These are phyloP conservation scores for Aleadryas rufinucha DNA, from an alignment of 2,113 vertebrate genomes.

Conservation along the genomic window DNA sequence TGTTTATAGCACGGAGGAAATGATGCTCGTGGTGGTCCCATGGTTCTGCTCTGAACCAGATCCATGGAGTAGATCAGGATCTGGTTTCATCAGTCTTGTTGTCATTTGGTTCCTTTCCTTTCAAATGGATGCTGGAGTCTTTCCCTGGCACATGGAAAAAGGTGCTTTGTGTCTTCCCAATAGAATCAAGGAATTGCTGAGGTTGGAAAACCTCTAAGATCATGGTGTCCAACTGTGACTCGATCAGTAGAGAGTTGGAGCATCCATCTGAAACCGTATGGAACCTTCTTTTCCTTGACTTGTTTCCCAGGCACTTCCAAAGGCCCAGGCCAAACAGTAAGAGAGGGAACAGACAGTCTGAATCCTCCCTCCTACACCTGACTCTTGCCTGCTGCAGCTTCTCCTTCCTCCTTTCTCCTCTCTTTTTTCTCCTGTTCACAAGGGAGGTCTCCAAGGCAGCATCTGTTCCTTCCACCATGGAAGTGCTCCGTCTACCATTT, in stretches of 20 bases:
- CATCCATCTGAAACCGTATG: neutral
- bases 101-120: neutral
- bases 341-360: neutral
- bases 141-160: neutral
- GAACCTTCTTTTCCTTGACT: neutral
- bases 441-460: neutral
- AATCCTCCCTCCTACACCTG: neutral
- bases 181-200: neutral
- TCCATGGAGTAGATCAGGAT: neutral
- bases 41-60: neutral
- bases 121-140: neutral
- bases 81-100: neutral
- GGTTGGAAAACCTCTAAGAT: neutral
- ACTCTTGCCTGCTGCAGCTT: neutral
- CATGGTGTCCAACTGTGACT: neutral
- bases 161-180: neutral
- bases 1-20: neutral
- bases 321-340: neutral
- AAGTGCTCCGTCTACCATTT: neutral
- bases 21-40: fast-evolving
- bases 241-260: neutral
- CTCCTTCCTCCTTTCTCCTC: neutral
- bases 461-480: neutral
- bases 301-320: neutral
- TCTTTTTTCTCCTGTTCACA: neutral